Percentiles rank a stretch among this genome's conserved stretches.
These are phyloP conservation scores for Athetis lepigone DNA, from an alignment of 2,888 invertebrate species.

Conservation along the genomic window DNA sequence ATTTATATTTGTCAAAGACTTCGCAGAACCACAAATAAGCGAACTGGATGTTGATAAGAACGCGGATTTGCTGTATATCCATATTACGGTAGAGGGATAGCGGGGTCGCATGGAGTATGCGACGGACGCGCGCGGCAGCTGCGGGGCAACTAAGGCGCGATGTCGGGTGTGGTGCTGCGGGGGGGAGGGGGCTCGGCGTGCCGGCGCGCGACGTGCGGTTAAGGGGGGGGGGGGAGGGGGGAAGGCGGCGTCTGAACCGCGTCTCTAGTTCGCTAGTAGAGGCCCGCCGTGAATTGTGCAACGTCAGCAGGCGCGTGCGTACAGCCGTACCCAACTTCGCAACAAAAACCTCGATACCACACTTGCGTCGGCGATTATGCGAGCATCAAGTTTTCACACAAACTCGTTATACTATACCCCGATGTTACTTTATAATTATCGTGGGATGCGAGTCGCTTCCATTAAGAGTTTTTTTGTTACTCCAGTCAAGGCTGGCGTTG, in stretches of 20 bases:
- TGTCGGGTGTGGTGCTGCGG: constrained; percentile 66
- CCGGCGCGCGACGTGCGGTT: constrained; percentile 56
- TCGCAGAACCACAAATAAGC: constrained; percentile 89
- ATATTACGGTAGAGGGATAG: constrained; percentile 84
- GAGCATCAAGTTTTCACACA: constrained; percentile 65
- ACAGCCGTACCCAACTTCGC: constrained; percentile 67
- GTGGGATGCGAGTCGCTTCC: constrained; percentile 64
- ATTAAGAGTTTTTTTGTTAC: constrained; percentile 61
- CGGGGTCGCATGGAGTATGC: constrained; percentile 87
- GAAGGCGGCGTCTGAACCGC: constrained; percentile 78
- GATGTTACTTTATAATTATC: constrained; percentile 63
- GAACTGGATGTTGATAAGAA: constrained; percentile 87
- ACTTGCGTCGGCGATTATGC: constrained; percentile 64
- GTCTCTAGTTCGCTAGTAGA: constrained; percentile 76
- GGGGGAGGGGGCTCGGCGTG: constrained; percentile 61
- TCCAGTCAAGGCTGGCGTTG: constrained; percentile 62
- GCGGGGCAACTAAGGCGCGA: constrained; percentile 85
- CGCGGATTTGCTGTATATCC: constrained; percentile 89
- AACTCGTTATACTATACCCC: constrained; percentile 55
- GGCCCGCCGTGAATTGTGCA: constrained; percentile 84
- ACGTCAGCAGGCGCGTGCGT: constrained; percentile 86
- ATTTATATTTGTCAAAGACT: constrained; percentile 89
- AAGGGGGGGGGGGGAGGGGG: constrained; percentile 64
- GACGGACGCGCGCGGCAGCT: constrained; percentile 89
- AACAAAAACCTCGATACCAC: constrained; percentile 72